phyloP scores from a whole-genome alignment of 2,113 vertebrate genomes.

The Phyllopteryx taeniolatus region DNA sequence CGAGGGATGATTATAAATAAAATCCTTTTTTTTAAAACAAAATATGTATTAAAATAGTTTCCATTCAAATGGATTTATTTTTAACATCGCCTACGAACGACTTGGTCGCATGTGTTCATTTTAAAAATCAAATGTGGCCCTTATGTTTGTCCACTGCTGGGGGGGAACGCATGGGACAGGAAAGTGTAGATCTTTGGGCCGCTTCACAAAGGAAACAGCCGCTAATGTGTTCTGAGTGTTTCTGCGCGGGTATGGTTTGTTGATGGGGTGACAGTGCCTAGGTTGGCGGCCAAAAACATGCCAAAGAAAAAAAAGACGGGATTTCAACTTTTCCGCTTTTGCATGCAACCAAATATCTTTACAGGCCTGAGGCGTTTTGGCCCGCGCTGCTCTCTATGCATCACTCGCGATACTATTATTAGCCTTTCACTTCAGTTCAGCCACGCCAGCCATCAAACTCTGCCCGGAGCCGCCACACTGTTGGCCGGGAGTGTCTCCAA shows the following conservation, averaged over 20 bases:
- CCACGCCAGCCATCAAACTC: conserved; percentile 44
- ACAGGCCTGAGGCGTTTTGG: conserved; percentile 22
- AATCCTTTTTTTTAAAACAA: no score
- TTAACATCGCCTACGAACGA: no score
- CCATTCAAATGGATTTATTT: no score
- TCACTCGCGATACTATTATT: conserved; percentile 56
- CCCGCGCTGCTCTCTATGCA: conserved; percentile 1
- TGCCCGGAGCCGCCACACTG: conserved; percentile 28
- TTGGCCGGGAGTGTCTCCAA: conserved; percentile 30
- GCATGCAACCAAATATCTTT: conserved; percentile 42
- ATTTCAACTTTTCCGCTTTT: conserved; percentile 60
- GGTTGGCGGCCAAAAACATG: conserved; percentile 50
- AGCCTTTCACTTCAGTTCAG: conserved; percentile 52
- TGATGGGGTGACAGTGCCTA: conserved; percentile 56
- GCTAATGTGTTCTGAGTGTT: conserved; percentile 18
- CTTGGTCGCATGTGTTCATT: background rate
- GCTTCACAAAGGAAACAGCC: background rate
- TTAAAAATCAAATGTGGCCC: background rate
- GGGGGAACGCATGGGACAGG: background rate
- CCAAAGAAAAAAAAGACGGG: conserved; percentile 20
- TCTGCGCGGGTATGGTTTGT: conserved; percentile 33
- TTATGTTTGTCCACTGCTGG: background rate
- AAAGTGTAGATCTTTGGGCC: background rate
- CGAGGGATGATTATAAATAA: no score
- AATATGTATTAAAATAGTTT: no score